Percentiles rank a stretch among this genome's conserved stretches.
Evolutionary conservation across 2,113 vertebrate species (phyloP).

Genomic region (Dunckerocampus dactyliophorus): DNA sequence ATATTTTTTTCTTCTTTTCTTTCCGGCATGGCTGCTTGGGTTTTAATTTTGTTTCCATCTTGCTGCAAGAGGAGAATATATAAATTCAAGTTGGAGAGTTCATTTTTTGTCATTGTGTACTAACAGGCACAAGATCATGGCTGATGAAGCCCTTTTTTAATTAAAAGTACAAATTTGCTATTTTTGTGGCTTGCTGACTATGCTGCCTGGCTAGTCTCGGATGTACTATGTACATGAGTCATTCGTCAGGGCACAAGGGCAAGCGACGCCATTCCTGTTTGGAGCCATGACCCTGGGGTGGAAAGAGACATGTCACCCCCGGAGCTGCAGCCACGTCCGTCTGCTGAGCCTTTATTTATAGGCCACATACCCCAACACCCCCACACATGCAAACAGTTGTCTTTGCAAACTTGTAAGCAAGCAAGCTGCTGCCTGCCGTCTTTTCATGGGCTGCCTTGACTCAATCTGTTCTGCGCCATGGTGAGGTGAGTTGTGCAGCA

Average conservation of each 20-base stretch:
- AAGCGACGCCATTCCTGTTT: slow-evolving; percentile 25
- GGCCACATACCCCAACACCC: slow-evolving; percentile 50
- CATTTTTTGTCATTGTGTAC: slow-evolving; percentile 22
- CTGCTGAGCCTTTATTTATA: slow-evolving; percentile 61
- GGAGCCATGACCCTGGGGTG: slow-evolving; percentile 42
- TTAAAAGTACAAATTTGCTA: slow-evolving; percentile 39
- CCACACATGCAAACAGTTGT: slow-evolving; percentile 57
- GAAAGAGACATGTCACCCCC: slow-evolving; percentile 42
- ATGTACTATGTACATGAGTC: slow-evolving; percentile 47
- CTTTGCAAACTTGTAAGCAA: slow-evolving; percentile 53
- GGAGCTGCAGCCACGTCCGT: slow-evolving; percentile 49
- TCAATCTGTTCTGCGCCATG: slow-evolving; percentile 37
- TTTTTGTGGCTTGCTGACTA: slow-evolving; percentile 38
- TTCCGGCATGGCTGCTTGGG: not conserved
- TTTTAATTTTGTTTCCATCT: slow-evolving; percentile 27
- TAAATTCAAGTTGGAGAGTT: slow-evolving; percentile 11
- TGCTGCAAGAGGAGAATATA: slow-evolving; percentile 23
- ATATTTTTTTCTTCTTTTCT: slow-evolving; percentile 7
- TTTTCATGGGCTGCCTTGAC: slow-evolving; percentile 59
- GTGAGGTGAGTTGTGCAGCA: slow-evolving; percentile 38
- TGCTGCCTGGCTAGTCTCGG: slow-evolving; percentile 22
- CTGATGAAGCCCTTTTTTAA: slow-evolving; percentile 42
- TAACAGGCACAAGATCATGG: slow-evolving; percentile 24
- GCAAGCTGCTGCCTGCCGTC: slow-evolving; percentile 62
- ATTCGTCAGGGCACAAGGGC: slow-evolving; percentile 32